Evolutionary conservation across 2,888 invertebrate genomes (phyloP).

Genomic region (Odontomyia ornata): DNA sequence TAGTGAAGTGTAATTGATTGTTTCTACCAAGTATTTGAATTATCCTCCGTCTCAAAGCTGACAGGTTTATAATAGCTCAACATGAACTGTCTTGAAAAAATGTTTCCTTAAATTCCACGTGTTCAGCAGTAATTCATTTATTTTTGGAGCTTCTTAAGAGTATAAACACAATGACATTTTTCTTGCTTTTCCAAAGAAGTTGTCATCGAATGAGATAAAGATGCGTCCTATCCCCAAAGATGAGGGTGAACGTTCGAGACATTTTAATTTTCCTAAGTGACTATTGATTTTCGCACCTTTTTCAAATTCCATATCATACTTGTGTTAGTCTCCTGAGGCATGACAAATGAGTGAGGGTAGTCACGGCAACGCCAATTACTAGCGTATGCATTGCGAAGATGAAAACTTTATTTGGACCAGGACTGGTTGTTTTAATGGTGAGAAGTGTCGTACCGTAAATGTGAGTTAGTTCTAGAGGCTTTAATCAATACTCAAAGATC

Average conservation of each 20-base stretch:
- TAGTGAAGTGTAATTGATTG: too few relatives aligned
- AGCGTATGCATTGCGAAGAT: constrained; percentile 21
- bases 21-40: too few relatives aligned
- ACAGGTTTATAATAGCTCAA: too few relatives aligned
- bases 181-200: neutral
- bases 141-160: neutral
- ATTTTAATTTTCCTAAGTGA: constrained; percentile 44
- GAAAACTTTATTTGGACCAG: too few relatives aligned
- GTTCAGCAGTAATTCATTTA: neutral
- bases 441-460: too few relatives aligned
- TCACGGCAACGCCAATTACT: constrained; percentile 20
- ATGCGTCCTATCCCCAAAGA: neutral
- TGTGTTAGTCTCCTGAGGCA: neutral
- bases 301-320: neutral
- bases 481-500: too few relatives aligned
- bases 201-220: constrained; percentile 4
- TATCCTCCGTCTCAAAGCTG: too few relatives aligned
- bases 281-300: constrained; percentile 37
- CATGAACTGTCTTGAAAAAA: too few relatives aligned
- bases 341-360: constrained; percentile 16
- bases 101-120: neutral
- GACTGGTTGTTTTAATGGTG: too few relatives aligned
- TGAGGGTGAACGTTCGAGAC: constrained; percentile 1
- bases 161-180: neutral
- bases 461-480: too few relatives aligned